A percentile compares a stretch with the other conserved stretches of the same genome.
phyloP scores from a whole-genome alignment of 1,140 invertebrate species.

The Holcopasites calliopsidis region DNA sequence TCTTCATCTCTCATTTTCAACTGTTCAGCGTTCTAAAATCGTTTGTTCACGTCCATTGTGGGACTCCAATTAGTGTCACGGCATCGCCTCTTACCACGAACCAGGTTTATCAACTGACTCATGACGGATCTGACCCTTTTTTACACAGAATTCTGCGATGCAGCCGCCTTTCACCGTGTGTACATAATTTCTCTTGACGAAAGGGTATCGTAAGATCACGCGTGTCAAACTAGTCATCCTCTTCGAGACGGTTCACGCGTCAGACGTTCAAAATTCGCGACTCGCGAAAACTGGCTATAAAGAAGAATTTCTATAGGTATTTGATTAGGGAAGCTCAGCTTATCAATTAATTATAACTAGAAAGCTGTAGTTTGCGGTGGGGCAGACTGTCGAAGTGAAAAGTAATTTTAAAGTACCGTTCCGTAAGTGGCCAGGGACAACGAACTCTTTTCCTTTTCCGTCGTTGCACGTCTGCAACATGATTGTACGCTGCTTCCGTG shows the following conservation, averaged over 20 bases:
- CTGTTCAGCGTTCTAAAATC: no score
- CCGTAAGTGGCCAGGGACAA: background rate
- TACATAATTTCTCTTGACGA: constrained; percentile 35
- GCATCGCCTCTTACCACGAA: background rate
- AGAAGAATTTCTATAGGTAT: background rate
- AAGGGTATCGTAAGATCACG: constrained; percentile 11
- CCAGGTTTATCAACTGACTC: background rate
- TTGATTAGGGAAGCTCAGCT: background rate
- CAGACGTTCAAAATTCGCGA: background rate
- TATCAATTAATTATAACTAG: background rate
- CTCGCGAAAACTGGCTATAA: no score
- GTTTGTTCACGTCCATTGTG: no score
- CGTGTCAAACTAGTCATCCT: constrained; percentile 1
- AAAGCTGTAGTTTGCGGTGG: background rate
- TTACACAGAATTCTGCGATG: background rate
- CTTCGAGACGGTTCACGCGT: constrained; percentile 15
- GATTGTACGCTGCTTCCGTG: background rate
- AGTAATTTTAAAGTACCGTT: constrained; percentile 29
- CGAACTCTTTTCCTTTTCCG: constrained; percentile 21
- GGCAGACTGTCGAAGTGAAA: background rate
- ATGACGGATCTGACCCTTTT: constrained; percentile 39
- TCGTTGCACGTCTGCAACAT: background rate
- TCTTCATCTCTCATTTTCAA: no score
- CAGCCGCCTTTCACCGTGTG: constrained; percentile 26
- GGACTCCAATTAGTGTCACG: background rate